Percentiles rank a stretch among this genome's conserved stretches.
Conservation (phyloP, 2,888 invertebrate genomes). For the Gisinianus flammeolus region DNA sequence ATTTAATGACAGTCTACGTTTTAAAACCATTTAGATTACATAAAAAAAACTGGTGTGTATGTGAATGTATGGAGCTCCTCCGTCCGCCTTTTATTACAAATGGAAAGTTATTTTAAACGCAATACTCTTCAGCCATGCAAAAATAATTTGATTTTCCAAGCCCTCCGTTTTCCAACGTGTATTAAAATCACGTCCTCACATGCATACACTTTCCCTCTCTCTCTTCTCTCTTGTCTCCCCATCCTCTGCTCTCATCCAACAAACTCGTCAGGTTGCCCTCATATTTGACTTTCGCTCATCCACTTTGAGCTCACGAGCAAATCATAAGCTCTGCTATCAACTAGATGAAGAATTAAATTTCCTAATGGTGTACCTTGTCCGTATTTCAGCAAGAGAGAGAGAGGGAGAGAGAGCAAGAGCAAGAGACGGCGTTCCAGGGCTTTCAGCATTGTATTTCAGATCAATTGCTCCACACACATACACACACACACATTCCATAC, state of each 20-base stretch:
- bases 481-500: too few relatives aligned
- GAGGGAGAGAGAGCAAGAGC: too few relatives aligned
- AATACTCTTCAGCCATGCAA: background rate
- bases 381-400: too few relatives aligned
- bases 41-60: too few relatives aligned
- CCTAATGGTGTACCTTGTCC: background rate
- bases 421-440: too few relatives aligned
- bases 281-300: conserved; percentile 2
- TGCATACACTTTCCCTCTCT: background rate
- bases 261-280: background rate
- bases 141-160: background rate
- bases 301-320: conserved; percentile 3
- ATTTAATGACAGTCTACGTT: too few relatives aligned
- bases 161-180: background rate
- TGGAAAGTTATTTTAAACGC: too few relatives aligned
- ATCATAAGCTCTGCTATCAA: background rate
- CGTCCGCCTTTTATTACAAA: too few relatives aligned
- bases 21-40: too few relatives aligned
- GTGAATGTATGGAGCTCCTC: too few relatives aligned
- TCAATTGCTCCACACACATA: too few relatives aligned
- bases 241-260: background rate
- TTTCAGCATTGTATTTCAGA: too few relatives aligned
- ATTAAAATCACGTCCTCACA: background rate
- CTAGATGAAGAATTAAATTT: background rate
- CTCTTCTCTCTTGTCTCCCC: background rate